phyloP scores from a whole-genome alignment of 1,140 invertebrate genomes.

The Macrobrachium rosenbergii region DNA sequence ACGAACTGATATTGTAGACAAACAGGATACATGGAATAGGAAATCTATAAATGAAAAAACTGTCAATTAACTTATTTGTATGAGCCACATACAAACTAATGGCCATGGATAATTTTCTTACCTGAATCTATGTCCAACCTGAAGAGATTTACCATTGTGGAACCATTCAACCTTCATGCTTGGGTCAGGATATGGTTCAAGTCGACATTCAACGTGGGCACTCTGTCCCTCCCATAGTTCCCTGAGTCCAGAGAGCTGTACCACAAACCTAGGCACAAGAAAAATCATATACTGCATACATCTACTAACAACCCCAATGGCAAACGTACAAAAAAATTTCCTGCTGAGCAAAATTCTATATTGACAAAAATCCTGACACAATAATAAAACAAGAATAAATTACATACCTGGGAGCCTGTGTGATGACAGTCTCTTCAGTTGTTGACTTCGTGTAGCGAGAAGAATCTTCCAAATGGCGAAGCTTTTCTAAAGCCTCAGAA shows the following conservation, averaged over 20 bases:
- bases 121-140: slow-evolving; percentile 72
- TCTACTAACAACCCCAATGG: background rate
- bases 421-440: slow-evolving; percentile 83
- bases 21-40: background rate
- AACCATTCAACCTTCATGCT: slow-evolving; percentile 69
- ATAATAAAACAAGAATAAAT: background rate
- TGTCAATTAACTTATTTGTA: no score
- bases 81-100: no score
- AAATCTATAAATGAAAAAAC: background rate
- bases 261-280: slow-evolving; percentile 77
- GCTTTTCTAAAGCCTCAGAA: slow-evolving; percentile 79
- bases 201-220: slow-evolving; percentile 77
- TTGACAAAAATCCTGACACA: background rate
- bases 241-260: slow-evolving; percentile 86
- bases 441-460: slow-evolving; percentile 70
- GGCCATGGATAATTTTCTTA: background rate
- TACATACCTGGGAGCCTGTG: slow-evolving; percentile 78
- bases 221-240: slow-evolving; percentile 88
- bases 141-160: slow-evolving; percentile 72
- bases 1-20: background rate
- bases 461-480: slow-evolving; percentile 71
- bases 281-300: background rate
- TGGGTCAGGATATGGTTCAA: slow-evolving; percentile 68
- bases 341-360: background rate
- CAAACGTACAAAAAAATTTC: background rate